These are phyloP conservation scores for Heliocidaris erythrogramma DNA, from an alignment of 35 echinoderm and acorn worm species.

Conservation along the genomic window DNA sequence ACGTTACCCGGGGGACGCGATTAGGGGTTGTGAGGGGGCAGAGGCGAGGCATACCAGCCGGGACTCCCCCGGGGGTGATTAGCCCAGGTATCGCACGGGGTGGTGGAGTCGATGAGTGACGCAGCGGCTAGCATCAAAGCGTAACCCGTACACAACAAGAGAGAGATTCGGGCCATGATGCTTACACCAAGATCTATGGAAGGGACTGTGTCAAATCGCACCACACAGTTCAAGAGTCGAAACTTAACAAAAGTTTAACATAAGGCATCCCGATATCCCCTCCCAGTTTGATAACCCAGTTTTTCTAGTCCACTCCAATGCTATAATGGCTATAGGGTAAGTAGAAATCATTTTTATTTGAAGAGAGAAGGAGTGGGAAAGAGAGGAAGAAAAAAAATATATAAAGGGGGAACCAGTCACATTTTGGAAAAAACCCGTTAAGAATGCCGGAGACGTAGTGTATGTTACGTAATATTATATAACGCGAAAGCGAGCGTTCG, in stretches of 20 bases:
- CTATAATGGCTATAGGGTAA: neutral
- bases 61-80: slow-evolving; percentile 30
- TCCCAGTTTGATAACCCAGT: neutral
- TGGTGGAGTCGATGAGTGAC: slow-evolving; percentile 35
- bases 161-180: neutral
- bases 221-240: neutral
- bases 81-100: slow-evolving; percentile 45
- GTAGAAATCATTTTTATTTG: neutral
- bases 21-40: slow-evolving; percentile 40
- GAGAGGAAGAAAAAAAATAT: neutral
- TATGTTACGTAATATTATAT: neutral
- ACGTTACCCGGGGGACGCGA: slow-evolving; percentile 29
- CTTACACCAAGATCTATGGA: neutral
- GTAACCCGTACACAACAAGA: neutral
- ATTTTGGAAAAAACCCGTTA: too few relatives aligned
- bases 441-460: neutral
- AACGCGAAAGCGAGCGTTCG: neutral
- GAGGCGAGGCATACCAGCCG: slow-evolving; percentile 30
- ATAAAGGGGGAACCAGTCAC: neutral
- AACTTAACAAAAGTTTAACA: neutral
- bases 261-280: neutral
- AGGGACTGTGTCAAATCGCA: neutral
- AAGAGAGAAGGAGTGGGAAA: neutral
- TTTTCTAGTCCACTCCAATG: neutral
- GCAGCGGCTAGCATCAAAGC: slow-evolving; percentile 17